Conservation (phyloP, 2,797 vertebrate species). For the Melanogrammus aeglefinus region DNA sequence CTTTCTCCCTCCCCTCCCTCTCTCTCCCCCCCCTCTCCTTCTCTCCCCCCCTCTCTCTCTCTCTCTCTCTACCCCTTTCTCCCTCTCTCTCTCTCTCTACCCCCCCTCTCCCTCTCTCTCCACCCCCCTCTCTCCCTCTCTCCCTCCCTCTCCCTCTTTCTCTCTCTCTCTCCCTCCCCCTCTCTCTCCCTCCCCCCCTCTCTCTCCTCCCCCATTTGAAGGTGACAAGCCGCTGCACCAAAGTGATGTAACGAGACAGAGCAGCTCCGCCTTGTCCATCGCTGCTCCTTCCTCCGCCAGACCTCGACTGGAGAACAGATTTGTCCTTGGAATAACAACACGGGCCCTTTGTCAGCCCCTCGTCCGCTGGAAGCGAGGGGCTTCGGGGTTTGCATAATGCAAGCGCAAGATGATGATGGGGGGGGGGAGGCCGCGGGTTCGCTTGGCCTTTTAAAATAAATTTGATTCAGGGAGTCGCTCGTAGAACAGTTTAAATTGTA, state of each 20-base stretch:
- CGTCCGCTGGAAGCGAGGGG: conserved; percentile 44
- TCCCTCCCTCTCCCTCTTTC: conserved; percentile 24
- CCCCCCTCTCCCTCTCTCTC: neutral
- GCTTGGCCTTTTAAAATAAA: conserved; percentile 46
- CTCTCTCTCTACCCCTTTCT: conserved; percentile 11
- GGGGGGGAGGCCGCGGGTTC: conserved; percentile 63
- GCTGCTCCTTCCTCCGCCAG: conserved; percentile 52
- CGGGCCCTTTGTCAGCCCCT: conserved; percentile 54
- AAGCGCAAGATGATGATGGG: conserved; percentile 61
- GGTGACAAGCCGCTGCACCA: conserved; percentile 30
- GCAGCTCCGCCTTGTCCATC: conserved; percentile 19
- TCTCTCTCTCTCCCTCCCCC: no score
- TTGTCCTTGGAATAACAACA: conserved; percentile 25
- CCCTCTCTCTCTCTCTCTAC: conserved; percentile 13
- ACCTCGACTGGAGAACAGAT: conserved; percentile 55
- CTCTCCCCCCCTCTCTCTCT: no score
- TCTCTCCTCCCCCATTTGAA: conserved; percentile 7
- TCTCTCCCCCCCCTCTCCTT: neutral
- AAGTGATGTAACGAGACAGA: conserved; percentile 56
- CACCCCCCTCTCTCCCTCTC: conserved; percentile 2
- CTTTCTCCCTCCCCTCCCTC: no score
- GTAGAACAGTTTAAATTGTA: conserved; percentile 17
- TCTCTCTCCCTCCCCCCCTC: conserved; percentile 9
- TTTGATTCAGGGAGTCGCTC: conserved; percentile 19
- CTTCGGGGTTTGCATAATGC: conserved; percentile 59